Base-by-base conservation (phyloP, 2,797 vertebrate genomes). In the Garrulus glandarius region DNA sequence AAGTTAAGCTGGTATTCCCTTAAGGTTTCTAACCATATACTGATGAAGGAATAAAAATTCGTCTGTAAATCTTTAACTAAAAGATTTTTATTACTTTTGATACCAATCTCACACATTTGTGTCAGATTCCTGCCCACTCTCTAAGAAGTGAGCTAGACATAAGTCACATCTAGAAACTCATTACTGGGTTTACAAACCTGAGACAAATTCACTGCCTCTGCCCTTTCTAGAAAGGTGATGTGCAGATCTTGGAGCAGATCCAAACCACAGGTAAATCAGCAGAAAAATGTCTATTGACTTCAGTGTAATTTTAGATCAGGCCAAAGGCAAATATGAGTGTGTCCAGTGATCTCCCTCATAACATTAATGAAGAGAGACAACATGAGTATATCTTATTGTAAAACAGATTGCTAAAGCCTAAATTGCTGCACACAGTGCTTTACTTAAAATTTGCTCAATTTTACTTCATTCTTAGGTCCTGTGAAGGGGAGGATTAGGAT, bases 311-410 rank as follows among this genome's bases (percentile, higher is more conserved):
- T 96, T 82, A 76, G 57, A 83, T 87, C 67, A 87, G 49, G 30
- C n/a, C 63, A 37, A 39, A 50, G 71, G 49, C 65, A 93, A 87
- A 88, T 67, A 68, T 27, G 17, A 64, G 6, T 16, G 9, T 74
- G 77, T 68, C 52, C 32, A 85, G 60, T 68, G 68, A 68, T 53
- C 13, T 87, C 15, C 30, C 22, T 89, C 41, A 27, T 47, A 93
- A 59, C 17, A 43, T 60, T 84, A 91, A 87, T 83, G 68, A 87
- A 94, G 72, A 95, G 68, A 87, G 59, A 84, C 82, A 95, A 72
- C 37, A 18, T 26, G 29, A 92, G n/a, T 65, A 13, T 81, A 63
- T 26, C 49, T 67, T 74, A 24, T 24, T 46, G 69, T 37, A 67
- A 69, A 82, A 52, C 18, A 71, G 49, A 69, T 56, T 63, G n/a